Evolutionary conservation across 2,113 vertebrate genomes (phyloP), one percentile per base, ranked within the genome.

Genomic region (Proterorhinus semilunaris): DNA sequence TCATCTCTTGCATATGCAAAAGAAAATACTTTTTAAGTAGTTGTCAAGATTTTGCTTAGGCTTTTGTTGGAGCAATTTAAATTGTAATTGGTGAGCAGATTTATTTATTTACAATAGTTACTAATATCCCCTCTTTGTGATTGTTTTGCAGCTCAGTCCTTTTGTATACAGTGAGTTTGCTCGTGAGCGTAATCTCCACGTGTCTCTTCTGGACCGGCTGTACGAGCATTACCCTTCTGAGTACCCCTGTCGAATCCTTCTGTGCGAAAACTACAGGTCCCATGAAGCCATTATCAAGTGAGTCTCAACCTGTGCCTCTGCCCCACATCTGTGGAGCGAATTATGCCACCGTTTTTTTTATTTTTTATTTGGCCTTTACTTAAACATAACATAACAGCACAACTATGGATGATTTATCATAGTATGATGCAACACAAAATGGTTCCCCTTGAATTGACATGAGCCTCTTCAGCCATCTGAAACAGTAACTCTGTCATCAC

Each of bases 261-360:
- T 99, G n/a, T 99, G 98, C 68, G 98, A 99, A 89, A 99, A 99
- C 92, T 99, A 99, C 93, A 96, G 98, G 89, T 99, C 98, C 81
- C 98, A 99, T 87, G 97, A 98, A 93, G 98, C 97, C 88, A 99
- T 99, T 93, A 99, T 99, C 95, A 99, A 96, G 98, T 99, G 96
- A 92, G 96, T 96, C 93, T 95, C 27, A 36, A 36, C 27, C 27
- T 36, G 27, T 36, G 27, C 27, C 27, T 5, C 27, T 36, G 27
- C 27, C 27, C 27, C 27, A 36, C 27, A 36, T 5, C 27, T 36
- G 4, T 36, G 27, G 27, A 36, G 27, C 27, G 4, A 36, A 36
- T 36, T 36, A 36, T 36, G 27, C 27, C 27, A 36, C 27, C 21
- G 21, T 21, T 21, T 21, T 21, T 21, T 36, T 36, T 36, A 0